phyloP scores from a whole-genome alignment of 2,113 vertebrate genomes.

The Cryptotis parvus region DNA sequence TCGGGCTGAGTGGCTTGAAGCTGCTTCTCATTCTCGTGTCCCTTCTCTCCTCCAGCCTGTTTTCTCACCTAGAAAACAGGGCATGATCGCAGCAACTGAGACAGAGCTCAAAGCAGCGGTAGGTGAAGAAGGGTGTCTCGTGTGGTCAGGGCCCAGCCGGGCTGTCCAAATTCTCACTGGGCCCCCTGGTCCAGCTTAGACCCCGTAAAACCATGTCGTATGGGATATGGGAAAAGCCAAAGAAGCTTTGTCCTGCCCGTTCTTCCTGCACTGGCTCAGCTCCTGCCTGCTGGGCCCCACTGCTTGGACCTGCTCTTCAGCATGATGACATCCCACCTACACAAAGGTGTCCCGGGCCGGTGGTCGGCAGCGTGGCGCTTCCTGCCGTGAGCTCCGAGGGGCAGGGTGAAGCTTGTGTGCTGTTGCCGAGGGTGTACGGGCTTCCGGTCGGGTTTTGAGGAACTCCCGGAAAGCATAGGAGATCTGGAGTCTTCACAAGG shows the following conservation, averaged over 20 bases:
- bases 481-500: background rate
- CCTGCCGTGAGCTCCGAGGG: rapidly evolving
- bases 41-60: background rate
- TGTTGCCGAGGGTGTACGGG: background rate
- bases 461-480: background rate
- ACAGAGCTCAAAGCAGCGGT: background rate
- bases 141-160: background rate
- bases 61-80: background rate
- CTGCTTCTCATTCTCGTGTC: background rate
- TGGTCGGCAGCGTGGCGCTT: background rate
- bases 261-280: background rate
- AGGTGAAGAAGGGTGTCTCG: background rate
- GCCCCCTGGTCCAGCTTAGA: background rate
- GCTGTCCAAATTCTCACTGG: background rate
- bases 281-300: background rate
- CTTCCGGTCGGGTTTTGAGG: background rate
- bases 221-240: background rate
- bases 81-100: background rate
- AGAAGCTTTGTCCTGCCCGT: background rate
- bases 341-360: background rate
- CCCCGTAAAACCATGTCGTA: background rate
- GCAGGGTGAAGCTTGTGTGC: background rate
- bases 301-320: background rate
- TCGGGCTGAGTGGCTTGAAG: background rate
- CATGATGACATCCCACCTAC: background rate